phyloP scores from a whole-genome alignment of 2,797 vertebrate genomes.

The Orestias chungarensis region DNA sequence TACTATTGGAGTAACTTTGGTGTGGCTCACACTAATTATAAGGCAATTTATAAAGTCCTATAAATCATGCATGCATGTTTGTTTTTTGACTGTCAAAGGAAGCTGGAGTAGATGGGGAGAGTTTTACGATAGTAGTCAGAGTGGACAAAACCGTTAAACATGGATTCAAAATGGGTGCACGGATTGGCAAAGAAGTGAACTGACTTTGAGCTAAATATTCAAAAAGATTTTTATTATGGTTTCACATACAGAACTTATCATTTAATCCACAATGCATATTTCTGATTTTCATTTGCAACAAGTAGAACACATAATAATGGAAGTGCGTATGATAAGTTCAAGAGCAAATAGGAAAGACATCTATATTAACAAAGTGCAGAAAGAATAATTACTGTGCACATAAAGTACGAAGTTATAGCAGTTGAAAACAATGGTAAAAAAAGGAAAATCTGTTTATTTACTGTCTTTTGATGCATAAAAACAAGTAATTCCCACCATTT shows the following conservation, averaged over 20 bases:
- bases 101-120: background rate
- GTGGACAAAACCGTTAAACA: background rate
- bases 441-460: background rate
- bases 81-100: background rate
- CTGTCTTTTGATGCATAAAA: no score
- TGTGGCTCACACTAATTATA: no score
- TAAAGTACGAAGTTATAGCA: slow-evolving; percentile 31
- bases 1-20: no score
- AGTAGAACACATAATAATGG: slow-evolving; percentile 52
- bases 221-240: slow-evolving; percentile 55
- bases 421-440: slow-evolving; percentile 39
- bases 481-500: no score
- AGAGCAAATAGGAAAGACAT: slow-evolving; percentile 47
- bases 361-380: slow-evolving; percentile 55
- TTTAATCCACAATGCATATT: slow-evolving; percentile 48
- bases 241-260: slow-evolving; percentile 65
- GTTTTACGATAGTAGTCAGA: background rate
- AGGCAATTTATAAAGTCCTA: no score
- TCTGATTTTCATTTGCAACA: slow-evolving; percentile 38
- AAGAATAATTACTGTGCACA: slow-evolving; percentile 49
- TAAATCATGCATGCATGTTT: background rate
- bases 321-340: slow-evolving; percentile 40
- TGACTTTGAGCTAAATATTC: background rate
- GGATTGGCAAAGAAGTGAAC: background rate
- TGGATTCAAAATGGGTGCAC: background rate